Conservation (phyloP, 2,113 vertebrate genomes). For the Polypterus bichir region DNA sequence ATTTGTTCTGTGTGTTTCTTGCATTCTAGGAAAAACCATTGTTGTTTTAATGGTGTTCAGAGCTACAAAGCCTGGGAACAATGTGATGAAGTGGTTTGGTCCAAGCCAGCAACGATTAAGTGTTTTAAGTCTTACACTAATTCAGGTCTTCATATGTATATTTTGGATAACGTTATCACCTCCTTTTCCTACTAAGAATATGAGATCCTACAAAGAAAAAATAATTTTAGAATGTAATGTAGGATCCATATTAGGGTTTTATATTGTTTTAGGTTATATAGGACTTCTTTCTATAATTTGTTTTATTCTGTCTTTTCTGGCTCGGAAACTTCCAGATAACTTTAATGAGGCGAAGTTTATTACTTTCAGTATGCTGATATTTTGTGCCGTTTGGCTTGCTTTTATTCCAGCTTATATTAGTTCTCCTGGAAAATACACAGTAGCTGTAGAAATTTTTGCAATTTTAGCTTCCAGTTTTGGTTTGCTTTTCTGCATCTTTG, state of each 20-base stretch:
- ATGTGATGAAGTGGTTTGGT: conserved; percentile 1
- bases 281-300: conserved; percentile 16
- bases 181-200: conserved; percentile 7
- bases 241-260: conserved; percentile 14
- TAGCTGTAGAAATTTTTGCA: conserved; percentile 18
- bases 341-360: conserved; percentile 23
- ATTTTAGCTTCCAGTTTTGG: conserved; percentile 16
- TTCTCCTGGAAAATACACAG: conserved; percentile 16
- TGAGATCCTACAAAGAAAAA: conserved; percentile 7
- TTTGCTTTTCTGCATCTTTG: conserved; percentile 9
- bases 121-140: neutral
- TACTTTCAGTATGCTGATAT: conserved; percentile 19
- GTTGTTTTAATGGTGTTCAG: conserved; percentile 17
- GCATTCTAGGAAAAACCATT: conserved; percentile 15
- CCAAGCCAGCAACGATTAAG: neutral
- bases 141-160: conserved; percentile 14
- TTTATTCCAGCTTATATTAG: conserved; percentile 19
- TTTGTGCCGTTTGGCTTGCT: conserved; percentile 14
- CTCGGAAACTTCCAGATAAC: conserved; percentile 15
- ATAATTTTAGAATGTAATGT: conserved; percentile 19
- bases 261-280: conserved; percentile 17
- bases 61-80: conserved; percentile 10
- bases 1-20: conserved; percentile 16
- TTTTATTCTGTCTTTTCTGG: conserved; percentile 17
- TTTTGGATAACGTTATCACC: conserved; percentile 7